Conservation (phyloP, 2,888 invertebrate genomes). For the Vesta saturnalis region DNA sequence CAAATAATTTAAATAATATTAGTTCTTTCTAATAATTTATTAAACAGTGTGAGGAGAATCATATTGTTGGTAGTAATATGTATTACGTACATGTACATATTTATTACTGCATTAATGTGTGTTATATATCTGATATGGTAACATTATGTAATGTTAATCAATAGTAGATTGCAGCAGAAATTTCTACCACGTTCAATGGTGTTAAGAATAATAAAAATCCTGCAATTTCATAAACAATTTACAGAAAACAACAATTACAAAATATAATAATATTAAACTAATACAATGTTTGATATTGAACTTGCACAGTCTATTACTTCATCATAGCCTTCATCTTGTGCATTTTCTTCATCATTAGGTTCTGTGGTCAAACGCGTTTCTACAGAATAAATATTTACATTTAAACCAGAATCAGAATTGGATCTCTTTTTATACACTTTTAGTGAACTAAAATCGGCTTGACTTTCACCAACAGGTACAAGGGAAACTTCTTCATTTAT, state of each 20-base stretch:
- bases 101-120: background rate
- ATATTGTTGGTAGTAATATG: background rate
- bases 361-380: slow-evolving; percentile 57
- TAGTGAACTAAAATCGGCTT: slow-evolving; percentile 59
- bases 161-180: background rate
- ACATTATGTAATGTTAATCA: slow-evolving; percentile 13
- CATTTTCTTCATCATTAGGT: background rate
- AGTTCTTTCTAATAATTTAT: background rate
- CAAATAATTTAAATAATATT: too few relatives aligned
- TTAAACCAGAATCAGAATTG: slow-evolving; percentile 47
- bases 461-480: slow-evolving; percentile 60
- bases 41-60: background rate
- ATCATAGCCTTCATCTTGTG: slow-evolving; percentile 79
- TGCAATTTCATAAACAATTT: background rate
- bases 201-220: background rate
- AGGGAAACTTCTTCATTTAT: slow-evolving; percentile 60
- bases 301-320: slow-evolving; percentile 71
- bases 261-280: slow-evolving; percentile 50
- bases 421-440: slow-evolving; percentile 60
- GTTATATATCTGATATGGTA: background rate
- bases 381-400: slow-evolving; percentile 64
- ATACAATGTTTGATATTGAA: slow-evolving; percentile 58
- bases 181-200: too few relatives aligned
- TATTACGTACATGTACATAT: background rate
- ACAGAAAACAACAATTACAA: slow-evolving; percentile 5